Evolutionary conservation across 2,797 vertebrate genomes (phyloP).

Genomic region (Champsocephalus gunnari): DNA sequence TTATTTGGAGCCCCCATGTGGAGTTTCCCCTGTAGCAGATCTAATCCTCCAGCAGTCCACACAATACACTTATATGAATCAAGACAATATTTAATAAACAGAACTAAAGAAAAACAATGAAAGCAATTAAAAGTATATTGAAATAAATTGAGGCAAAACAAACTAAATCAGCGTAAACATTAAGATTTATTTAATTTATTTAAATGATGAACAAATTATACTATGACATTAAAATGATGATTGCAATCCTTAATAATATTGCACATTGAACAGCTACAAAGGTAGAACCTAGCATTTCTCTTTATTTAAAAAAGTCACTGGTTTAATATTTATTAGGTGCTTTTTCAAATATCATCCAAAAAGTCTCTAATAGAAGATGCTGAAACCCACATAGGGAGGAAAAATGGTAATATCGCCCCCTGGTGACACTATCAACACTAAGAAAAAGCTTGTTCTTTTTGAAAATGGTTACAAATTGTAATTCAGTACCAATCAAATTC

Average conservation of each 20-base stretch:
- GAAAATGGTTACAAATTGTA: not conserved
- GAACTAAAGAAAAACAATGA: not conserved
- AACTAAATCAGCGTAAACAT: not conserved
- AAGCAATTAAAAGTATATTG: not conserved
- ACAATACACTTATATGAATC: slow-evolving; percentile 6
- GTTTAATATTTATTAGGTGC: too few species aligned
- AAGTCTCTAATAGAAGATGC: slow-evolving; percentile 32
- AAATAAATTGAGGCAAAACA: slow-evolving; percentile 2
- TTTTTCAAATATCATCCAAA: slow-evolving; percentile 23
- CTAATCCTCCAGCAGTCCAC: not conserved
- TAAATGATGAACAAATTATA: not conserved
- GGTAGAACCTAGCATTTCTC: not conserved
- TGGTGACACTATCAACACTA: slow-evolving; percentile 50
- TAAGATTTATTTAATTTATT: too few species aligned
- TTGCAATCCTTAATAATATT: slow-evolving; percentile 19
- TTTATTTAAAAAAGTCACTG: slow-evolving; percentile 3
- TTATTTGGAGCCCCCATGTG: not conserved
- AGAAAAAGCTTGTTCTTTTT: slow-evolving; percentile 4
- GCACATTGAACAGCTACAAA: slow-evolving; percentile 12
- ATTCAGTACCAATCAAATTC: slow-evolving; percentile 12
- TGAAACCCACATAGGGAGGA: slow-evolving; percentile 21
- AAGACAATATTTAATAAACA: slow-evolving; percentile 28
- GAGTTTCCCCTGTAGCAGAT: not conserved
- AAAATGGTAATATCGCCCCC: slow-evolving; percentile 77
- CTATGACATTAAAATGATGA: slow-evolving; percentile 15